phyloP scores from a whole-genome alignment of 2,888 invertebrate species.

The Zygogramma bicolorata region DNA sequence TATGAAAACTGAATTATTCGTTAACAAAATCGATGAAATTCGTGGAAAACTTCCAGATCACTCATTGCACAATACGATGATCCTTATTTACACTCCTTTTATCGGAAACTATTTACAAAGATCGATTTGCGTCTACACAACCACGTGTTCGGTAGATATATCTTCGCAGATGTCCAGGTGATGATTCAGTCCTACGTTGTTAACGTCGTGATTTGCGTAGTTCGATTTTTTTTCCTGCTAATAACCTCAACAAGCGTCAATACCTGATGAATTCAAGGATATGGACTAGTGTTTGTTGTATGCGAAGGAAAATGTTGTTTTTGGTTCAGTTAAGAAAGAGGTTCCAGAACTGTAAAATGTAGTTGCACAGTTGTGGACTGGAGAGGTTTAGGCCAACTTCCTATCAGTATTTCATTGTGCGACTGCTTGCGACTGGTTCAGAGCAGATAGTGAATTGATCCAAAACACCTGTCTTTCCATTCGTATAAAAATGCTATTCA shows the following conservation, averaged over 20 bases:
- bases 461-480: too few relatives aligned
- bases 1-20: too few relatives aligned
- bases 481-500: too few relatives aligned
- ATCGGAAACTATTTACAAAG: neutral
- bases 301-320: too few relatives aligned
- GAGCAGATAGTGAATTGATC: too few relatives aligned
- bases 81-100: neutral
- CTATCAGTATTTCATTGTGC: too few relatives aligned
- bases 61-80: neutral
- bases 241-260: neutral
- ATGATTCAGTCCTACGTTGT: neutral
- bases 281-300: neutral
- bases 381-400: too few relatives aligned
- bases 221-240: neutral
- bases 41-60: too few relatives aligned
- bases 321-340: too few relatives aligned
- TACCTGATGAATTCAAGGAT: neutral
- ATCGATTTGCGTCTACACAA: neutral
- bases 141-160: neutral
- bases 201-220: neutral
- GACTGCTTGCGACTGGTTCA: too few relatives aligned
- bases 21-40: neutral
- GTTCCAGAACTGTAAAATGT: too few relatives aligned
- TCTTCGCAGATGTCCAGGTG: neutral
- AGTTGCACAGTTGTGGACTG: too few relatives aligned